phyloP scores from a whole-genome alignment of 2,888 invertebrate genomes.

The Polymixis flavicincta region DNA sequence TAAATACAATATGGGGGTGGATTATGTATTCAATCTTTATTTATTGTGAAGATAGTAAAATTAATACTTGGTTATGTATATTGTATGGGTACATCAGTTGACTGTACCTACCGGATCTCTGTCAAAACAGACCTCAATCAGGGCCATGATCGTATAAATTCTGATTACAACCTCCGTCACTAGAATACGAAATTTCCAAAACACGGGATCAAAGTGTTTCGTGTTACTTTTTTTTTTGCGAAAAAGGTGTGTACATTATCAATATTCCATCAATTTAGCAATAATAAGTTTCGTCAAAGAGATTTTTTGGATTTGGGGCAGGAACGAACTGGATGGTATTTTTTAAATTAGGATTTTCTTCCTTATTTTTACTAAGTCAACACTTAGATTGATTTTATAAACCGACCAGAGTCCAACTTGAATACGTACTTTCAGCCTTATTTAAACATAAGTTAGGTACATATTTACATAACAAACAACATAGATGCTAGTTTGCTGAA shows the following conservation, averaged over 20 bases:
- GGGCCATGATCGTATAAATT: constrained; percentile 69
- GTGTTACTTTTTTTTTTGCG: constrained; percentile 66
- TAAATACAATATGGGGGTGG: too few relatives aligned
- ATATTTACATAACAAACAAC: too few relatives aligned
- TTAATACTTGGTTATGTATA: background rate
- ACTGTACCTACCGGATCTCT: constrained; percentile 40
- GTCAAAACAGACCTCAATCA: constrained; percentile 68
- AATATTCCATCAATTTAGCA: constrained; percentile 70
- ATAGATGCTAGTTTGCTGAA: too few relatives aligned
- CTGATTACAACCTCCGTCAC: constrained; percentile 75
- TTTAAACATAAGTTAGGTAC: too few relatives aligned
- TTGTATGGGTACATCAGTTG: background rate
- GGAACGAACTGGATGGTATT: background rate
- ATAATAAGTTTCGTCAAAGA: constrained; percentile 64
- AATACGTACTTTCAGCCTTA: background rate
- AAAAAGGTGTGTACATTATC: constrained; percentile 70
- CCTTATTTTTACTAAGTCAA: background rate
- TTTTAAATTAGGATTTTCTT: constrained; percentile 1
- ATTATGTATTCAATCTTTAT: too few relatives aligned
- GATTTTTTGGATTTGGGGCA: constrained; percentile 22
- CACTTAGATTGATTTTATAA: background rate
- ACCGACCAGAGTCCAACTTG: background rate
- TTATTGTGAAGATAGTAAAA: background rate
- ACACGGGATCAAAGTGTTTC: constrained; percentile 76
- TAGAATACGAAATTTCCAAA: constrained; percentile 74